A percentile compares a stretch with the other conserved stretches of the same genome.
Conservation (phyloP, 2,888 invertebrate genomes). For the Mesorhabditis spiculigera region DNA sequence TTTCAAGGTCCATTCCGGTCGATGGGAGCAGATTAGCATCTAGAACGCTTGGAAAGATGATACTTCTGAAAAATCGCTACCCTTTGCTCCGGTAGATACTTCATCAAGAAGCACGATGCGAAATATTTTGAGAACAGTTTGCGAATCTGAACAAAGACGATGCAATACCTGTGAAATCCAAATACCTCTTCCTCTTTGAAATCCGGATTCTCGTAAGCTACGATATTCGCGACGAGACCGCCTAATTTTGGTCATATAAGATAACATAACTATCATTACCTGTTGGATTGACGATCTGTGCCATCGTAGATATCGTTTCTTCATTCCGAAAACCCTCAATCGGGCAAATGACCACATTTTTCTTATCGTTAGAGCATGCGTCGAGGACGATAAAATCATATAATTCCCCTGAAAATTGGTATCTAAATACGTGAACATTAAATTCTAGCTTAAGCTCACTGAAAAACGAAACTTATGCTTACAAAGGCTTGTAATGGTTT, state of each 20-base stretch:
- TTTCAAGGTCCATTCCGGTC: not conserved
- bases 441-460: no score
- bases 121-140: not conserved
- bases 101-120: not conserved
- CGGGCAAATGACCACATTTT: not conserved
- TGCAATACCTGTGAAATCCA: not conserved
- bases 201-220: not conserved
- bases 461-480: no score
- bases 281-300: not conserved
- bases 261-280: not conserved
- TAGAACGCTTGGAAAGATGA: not conserved
- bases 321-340: not conserved
- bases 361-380: not conserved
- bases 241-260: not conserved
- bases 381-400: not conserved
- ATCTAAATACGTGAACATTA: no score
- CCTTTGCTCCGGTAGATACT: not conserved
- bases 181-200: not conserved
- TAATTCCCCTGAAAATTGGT: not conserved
- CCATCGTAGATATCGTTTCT: not conserved
- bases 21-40: not conserved
- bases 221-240: conserved; percentile 1
- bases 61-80: not conserved
- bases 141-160: not conserved
- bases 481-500: no score